Base-by-base conservation (phyloP, 2,888 invertebrate genomes). In the Drosophila pullipes region DNA sequence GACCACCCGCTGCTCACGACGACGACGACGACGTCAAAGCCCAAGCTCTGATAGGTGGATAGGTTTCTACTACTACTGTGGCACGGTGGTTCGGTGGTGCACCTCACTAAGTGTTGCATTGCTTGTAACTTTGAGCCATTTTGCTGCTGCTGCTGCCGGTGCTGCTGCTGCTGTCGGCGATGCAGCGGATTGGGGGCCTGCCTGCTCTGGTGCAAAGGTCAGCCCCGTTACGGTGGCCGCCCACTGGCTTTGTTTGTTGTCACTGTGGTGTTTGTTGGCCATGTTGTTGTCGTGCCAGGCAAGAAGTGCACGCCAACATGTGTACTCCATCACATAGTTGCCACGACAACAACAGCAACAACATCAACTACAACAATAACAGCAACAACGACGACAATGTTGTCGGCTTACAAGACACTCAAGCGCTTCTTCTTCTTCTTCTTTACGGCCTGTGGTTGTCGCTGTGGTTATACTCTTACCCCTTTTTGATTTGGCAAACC, bases 301-400 rank as follows among this genome's bases (percentile, higher is more conserved):
- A 58, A 75, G 75, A 81, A 81, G 83, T 82, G 82, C 81, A 83
- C 67, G 80, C 83, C 90, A 83, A 89, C 88, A 89, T 89, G 85
- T 89, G 88, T 89, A 91, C 81, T 80, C 83, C 91, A 89, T 81
- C 88, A 88, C 89, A 90, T 82, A 84, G 87, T 85, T 78, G 77
- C 86, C 86, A 83, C 79, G 74, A 74, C 87, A 55, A 69, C 83
- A 74, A 28, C 65, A 55, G 11, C 67, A 52, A 31, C 68, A 44
- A 28, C 69, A 41, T 4, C 68, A 44, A 28, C 69, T 37, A 4
- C 76, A 54, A 41, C 35, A 35, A 35, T 35, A 35, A 35, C 69
- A 58, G 31, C 66, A 47, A 11, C 76, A 54, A 41, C 63, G 25
- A 61, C 47, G 28, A 60, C 64, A 69, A 59, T 33, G 62, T 66